Conservation (phyloP, 2,113 vertebrate genomes). For the Corvus cornix region DNA sequence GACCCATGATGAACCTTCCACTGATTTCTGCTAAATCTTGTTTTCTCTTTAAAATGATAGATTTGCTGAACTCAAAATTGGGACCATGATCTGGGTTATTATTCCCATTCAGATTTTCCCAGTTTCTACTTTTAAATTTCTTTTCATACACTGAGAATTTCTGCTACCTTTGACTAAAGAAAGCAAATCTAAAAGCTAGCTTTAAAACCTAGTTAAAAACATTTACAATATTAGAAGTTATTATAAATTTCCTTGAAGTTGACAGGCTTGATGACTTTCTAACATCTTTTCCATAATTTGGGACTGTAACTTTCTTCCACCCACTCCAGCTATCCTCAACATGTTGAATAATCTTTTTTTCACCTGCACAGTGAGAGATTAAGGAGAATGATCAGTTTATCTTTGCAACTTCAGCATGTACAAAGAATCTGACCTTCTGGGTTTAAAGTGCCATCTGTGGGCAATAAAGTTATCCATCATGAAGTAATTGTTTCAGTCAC, state of each 20-base stretch:
- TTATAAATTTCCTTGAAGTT: background rate
- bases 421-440: constrained; percentile 52
- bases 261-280: background rate
- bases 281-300: background rate
- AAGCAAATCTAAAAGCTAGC: background rate
- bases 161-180: background rate
- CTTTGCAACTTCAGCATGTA: constrained; percentile 47
- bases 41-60: background rate
- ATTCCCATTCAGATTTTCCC: background rate
- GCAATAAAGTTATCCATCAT: constrained; percentile 56
- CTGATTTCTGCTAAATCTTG: background rate
- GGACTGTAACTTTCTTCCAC: background rate
- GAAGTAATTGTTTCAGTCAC: constrained; percentile 31
- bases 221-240: background rate
- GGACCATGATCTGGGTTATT: background rate
- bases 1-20: background rate
- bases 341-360: constrained; percentile 6
- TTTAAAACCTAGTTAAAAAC: background rate
- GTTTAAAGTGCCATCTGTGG: constrained; percentile 49
- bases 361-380: constrained; percentile 5
- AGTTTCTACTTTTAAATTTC: background rate
- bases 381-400: constrained; percentile 35
- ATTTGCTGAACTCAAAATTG: background rate
- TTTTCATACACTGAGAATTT: background rate
- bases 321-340: background rate